Percentiles rank a stretch among this genome's conserved stretches.
These are phyloP conservation scores for Takifugu rubripes DNA, from an alignment of 2,797 vertebrate genomes.

Conservation along the genomic window DNA sequence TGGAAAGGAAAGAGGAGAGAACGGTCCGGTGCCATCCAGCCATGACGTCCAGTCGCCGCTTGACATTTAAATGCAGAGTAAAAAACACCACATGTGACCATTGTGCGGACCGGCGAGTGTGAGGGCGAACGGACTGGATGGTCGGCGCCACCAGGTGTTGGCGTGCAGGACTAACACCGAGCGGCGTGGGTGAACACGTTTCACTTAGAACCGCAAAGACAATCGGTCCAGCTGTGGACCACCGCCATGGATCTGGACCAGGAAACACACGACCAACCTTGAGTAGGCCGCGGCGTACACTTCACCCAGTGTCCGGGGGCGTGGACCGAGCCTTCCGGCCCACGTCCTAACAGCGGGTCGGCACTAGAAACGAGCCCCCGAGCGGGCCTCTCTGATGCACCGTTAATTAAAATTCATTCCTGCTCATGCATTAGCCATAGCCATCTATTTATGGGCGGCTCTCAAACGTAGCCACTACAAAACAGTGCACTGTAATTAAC, in stretches of 20 bases:
- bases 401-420: constrained; percentile 83
- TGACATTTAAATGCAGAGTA: constrained; percentile 65
- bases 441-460: constrained; percentile 80
- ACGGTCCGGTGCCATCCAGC: constrained; percentile 56
- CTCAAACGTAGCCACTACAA: constrained; percentile 80
- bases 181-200: constrained; percentile 7
- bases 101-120: constrained; percentile 10
- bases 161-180: background rate
- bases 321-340: constrained; percentile 48
- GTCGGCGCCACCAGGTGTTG: background rate
- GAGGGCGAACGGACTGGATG: too few species aligned
- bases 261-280: constrained; percentile 44
- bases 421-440: constrained; percentile 78
- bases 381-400: constrained; percentile 67
- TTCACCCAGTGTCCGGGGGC: constrained; percentile 47
- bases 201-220: constrained; percentile 7
- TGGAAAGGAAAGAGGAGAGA: constrained; percentile 47
- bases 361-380: constrained; percentile 66
- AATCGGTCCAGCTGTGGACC: constrained; percentile 1
- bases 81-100: constrained; percentile 29
- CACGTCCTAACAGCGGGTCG: constrained; percentile 58
- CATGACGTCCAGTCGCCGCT: constrained; percentile 62
- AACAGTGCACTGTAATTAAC: constrained; percentile 84
- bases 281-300: constrained; percentile 21
- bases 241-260: constrained; percentile 41